Base-by-base conservation (phyloP, 2,888 invertebrate species). In the Nycteola revayana region DNA sequence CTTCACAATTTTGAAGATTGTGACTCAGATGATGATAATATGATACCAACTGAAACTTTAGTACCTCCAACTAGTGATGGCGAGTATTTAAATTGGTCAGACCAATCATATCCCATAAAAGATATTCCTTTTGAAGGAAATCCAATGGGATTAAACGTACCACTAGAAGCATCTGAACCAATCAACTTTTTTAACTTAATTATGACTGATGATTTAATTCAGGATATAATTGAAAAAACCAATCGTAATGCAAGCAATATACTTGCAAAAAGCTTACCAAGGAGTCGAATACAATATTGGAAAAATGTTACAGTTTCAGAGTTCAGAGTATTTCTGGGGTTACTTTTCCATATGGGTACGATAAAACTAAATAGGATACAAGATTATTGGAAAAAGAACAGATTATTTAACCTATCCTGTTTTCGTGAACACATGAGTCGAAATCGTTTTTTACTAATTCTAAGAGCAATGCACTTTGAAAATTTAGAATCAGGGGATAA, bases 331-430 rank as follows among this genome's bases (percentile, higher is more conserved):
- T 14, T 14, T 14, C 14, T 3, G 5, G 14, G 14, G 5, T 5
- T 14, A 3, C 5, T 14, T 31, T 23, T 23, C 4, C 37, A 38
- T n/a, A 38, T 38, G 42, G 35, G 37, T 5, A 42, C 35, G 26
- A 42, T 42, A 11, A 43, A 28, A 34, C 14, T 39, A 5, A 43
- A 39, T 10, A 21, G 28, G n/a, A 22, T 28, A 10, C 31, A 33
- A 32, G 39, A 44, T 25, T 44, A 44, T 20, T 43, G 43, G 36
- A 28, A 43, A 36, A 44, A 39, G 22, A 27, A 39, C 28, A 36
- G 36, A 31, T 24, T 43, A 18, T 41, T 41, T 31, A 45, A 33
- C 37, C 25, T 27, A 25, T 31, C n/a, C 28, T 28, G 33, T 31
- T 25, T 44, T 39, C 36, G 25, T 38, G 37, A 39, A 17, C 22